These are phyloP conservation scores for Alouatta palliata DNA, from an alignment of 2,113 vertebrate species.

Conservation along the genomic window DNA sequence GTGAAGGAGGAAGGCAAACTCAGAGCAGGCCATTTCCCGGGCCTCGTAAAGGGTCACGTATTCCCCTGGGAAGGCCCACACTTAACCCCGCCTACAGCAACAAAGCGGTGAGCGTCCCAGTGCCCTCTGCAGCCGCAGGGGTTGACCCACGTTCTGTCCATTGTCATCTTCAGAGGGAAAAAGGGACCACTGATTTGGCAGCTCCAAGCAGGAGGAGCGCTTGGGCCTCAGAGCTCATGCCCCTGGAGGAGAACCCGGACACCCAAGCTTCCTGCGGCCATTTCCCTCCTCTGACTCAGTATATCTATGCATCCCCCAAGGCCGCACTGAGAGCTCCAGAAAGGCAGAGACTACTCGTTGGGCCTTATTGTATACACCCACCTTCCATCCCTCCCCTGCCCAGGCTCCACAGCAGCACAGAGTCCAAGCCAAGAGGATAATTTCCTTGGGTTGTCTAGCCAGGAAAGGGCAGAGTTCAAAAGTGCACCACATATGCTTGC, in stretches of 20 bases:
- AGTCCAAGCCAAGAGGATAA: not conserved
- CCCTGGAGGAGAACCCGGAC: not conserved
- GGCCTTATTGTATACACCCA: not conserved
- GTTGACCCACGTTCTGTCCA: not conserved
- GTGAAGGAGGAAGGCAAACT: not conserved
- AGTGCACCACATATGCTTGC: not conserved
- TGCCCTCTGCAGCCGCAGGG: not conserved
- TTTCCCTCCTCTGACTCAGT: not conserved
- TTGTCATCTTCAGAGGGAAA: not conserved
- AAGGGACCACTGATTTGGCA: not conserved
- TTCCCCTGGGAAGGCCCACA: not conserved
- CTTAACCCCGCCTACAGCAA: not conserved
- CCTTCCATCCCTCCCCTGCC: not conserved
- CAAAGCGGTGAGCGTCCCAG: not conserved
- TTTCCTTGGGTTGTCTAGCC: not conserved
- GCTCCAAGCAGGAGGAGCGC: not conserved
- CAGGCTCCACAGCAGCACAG: not conserved
- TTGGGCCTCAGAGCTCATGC: not conserved
- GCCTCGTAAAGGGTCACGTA: not conserved
- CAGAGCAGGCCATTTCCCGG: not conserved
- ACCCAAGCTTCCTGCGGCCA: not conserved
- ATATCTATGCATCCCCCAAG: not conserved
- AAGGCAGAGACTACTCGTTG: not conserved
- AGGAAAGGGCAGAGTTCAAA: slow-evolving; percentile 1
- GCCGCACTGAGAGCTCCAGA: not conserved